Evolutionary conservation across 2,113 vertebrate species (phyloP).

Genomic region (Morone saxatilis): DNA sequence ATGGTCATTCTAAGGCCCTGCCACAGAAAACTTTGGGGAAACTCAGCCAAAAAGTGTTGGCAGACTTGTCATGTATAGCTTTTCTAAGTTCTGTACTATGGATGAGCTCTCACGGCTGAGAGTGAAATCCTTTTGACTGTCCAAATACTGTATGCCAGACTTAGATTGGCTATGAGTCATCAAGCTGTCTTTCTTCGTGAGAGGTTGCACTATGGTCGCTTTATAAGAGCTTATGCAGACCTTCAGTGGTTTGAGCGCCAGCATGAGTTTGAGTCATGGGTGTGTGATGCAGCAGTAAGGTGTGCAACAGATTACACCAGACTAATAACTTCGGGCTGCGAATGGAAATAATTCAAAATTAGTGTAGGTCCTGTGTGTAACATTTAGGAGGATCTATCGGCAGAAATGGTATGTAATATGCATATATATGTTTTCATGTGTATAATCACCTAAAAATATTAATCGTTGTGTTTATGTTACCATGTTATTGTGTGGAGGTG

Average conservation of each 20-base stretch:
- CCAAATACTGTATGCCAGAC: constrained; percentile 39
- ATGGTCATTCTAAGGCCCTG: background rate
- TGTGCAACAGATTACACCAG: background rate
- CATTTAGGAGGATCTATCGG: too few relatives aligned
- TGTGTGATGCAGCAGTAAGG: constrained; percentile 4
- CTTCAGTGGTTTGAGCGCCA: constrained; percentile 12
- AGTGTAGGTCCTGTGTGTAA: background rate
- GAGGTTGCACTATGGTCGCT: constrained; percentile 12
- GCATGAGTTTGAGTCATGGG: constrained; percentile 28
- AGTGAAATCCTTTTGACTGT: constrained; percentile 41
- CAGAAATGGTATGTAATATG: too few relatives aligned
- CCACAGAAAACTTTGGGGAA: constrained; percentile 7
- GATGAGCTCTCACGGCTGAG: constrained; percentile 29
- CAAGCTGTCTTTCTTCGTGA: constrained; percentile 25
- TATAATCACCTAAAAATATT: too few relatives aligned
- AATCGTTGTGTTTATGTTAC: too few relatives aligned
- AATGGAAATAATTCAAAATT: constrained; percentile 28
- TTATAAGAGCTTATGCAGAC: constrained; percentile 42
- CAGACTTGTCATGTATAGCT: constrained; percentile 13
- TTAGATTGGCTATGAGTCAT: constrained; percentile 47
- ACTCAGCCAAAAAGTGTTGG: background rate
- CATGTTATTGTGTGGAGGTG: constrained; percentile 69
- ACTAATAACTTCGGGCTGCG: constrained; percentile 10
- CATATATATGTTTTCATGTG: too few relatives aligned
- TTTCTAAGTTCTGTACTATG: constrained; percentile 34